phyloP scores from a whole-genome alignment of 2,797 vertebrate genomes.

The Ceryle rudis region DNA sequence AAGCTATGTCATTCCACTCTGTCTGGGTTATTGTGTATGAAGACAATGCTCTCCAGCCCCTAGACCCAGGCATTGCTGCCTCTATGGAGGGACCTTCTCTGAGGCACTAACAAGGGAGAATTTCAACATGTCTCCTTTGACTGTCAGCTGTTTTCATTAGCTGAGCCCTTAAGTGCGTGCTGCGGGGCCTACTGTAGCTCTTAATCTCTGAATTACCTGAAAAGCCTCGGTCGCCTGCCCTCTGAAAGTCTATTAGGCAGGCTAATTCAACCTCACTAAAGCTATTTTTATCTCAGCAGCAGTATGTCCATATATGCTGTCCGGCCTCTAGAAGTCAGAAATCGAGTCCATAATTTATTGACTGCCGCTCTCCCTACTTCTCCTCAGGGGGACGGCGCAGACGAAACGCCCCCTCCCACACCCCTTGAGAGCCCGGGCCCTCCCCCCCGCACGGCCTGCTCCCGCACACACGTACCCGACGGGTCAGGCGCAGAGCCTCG shows the following conservation, averaged over 20 bases:
- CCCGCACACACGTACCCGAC: too few relatives aligned
- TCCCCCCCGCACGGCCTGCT: too few relatives aligned
- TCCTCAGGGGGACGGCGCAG: too few relatives aligned
- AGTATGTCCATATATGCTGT: accelerated
- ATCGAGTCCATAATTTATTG: background rate
- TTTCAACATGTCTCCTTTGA: accelerated
- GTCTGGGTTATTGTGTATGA: background rate
- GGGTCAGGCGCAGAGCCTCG: too few relatives aligned
- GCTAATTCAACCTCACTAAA: background rate
- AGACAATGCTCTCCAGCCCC: accelerated
- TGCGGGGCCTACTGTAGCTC: background rate
- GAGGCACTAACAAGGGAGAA: accelerated
- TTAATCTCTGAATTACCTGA: background rate
- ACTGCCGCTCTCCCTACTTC: background rate
- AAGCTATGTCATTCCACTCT: accelerated
- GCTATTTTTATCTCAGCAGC: too few relatives aligned
- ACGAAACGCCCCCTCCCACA: too few relatives aligned
- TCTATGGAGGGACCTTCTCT: accelerated
- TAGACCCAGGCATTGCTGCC: accelerated
- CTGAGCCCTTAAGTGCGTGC: accelerated
- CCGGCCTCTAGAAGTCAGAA: too few relatives aligned
- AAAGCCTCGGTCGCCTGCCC: background rate
- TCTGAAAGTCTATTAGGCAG: background rate
- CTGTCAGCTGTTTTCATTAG: accelerated
- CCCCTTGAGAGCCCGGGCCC: too few relatives aligned